phyloP scores from a whole-genome alignment of 2,113 vertebrate species.

The Siphamia tubifer region DNA sequence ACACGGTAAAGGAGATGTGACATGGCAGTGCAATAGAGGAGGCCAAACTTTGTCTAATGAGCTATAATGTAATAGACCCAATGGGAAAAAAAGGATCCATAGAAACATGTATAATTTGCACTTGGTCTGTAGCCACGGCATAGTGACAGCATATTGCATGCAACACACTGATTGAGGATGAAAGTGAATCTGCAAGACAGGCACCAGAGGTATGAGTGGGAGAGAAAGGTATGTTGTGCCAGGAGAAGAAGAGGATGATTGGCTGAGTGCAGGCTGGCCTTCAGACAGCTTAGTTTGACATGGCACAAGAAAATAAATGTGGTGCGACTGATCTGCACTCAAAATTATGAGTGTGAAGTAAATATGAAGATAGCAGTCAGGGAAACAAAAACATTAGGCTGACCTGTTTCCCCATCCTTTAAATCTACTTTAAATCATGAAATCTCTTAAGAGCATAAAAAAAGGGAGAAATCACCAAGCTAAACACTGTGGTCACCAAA shows the following conservation, averaged over 20 bases:
- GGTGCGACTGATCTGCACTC: neutral
- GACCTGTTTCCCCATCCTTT: neutral
- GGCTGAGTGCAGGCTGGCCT: neutral
- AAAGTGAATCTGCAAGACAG: slow-evolving; percentile 34
- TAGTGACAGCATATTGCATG: slow-evolving; percentile 26
- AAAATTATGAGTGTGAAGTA: neutral
- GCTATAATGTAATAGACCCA: slow-evolving; percentile 18
- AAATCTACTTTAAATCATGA: neutral
- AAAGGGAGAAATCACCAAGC: neutral
- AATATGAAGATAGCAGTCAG: neutral
- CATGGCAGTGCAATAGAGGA: neutral
- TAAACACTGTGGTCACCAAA: neutral
- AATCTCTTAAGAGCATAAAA: neutral
- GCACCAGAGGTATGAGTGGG: slow-evolving; percentile 9
- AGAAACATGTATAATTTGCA: slow-evolving; percentile 32
- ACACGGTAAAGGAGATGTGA: slow-evolving; percentile 6
- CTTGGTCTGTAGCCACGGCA: slow-evolving; percentile 18
- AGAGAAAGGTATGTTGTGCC: slow-evolving; percentile 17
- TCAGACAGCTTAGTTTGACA: slow-evolving; percentile 27
- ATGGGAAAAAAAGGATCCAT: slow-evolving; percentile 5
- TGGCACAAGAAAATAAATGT: slow-evolving; percentile 12
- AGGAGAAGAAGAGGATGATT: slow-evolving; percentile 31
- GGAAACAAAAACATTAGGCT: neutral
- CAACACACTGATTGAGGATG: slow-evolving; percentile 24
- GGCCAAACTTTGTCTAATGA: slow-evolving; percentile 21